Conservation (phyloP, 2,113 vertebrate genomes). For the Calidris pygmaea region DNA sequence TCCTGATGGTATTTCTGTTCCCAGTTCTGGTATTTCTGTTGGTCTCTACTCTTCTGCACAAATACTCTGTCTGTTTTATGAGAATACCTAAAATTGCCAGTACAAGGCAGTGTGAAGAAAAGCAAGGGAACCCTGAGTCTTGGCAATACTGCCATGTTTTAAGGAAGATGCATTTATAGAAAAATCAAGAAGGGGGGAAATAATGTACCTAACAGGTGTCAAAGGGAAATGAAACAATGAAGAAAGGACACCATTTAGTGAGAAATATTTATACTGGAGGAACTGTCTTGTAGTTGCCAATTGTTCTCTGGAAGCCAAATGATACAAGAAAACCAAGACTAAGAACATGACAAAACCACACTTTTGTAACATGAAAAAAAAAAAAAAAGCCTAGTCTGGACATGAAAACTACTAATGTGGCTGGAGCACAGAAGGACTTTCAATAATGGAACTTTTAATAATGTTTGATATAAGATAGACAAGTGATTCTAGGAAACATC, state of each 20-base stretch:
- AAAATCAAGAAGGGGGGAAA: neutral
- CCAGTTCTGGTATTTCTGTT: neutral
- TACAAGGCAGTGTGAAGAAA: neutral
- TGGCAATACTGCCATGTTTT: neutral
- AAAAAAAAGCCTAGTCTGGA: neutral
- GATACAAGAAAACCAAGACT: neutral
- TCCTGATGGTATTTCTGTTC: neutral
- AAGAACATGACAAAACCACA: neutral
- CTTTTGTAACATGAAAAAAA: neutral
- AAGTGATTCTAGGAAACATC: neutral
- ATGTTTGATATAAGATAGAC: neutral
- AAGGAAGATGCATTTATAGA: neutral
- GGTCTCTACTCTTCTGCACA: neutral
- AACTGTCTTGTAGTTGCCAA: neutral
- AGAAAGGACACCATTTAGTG: neutral
- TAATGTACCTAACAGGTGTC: neutral
- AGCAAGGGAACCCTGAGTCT: neutral
- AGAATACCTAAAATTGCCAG: neutral
- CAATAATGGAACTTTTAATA: neutral
- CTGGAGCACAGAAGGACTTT: neutral
- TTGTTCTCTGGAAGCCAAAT: neutral
- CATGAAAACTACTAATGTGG: neutral
- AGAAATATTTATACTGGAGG: neutral
- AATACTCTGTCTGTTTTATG: neutral
- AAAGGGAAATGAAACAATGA: neutral